Base-by-base conservation (phyloP, 2,888 invertebrate genomes). In the Rotaria magnacalcarata region DNA sequence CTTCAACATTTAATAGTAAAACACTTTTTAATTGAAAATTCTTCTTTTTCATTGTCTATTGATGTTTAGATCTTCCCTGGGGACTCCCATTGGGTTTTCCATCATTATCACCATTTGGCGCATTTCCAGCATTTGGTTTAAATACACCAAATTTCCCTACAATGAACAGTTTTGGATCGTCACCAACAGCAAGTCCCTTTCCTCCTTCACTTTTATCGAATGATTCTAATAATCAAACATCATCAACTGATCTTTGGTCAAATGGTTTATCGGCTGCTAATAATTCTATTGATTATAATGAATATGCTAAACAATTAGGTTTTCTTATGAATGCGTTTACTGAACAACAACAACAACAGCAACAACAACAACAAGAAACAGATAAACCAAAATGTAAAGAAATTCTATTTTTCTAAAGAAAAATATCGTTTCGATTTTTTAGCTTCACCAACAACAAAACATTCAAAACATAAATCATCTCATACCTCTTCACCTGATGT, bases 271-370 rank as follows among this genome's bases (percentile, higher is more conserved):
- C 80, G 4, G 4, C 47, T 0, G n/a, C 43, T 8, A 47, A 21
- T 47, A 80, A 47, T 47, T 2, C 67, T 27, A n/a, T 80, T 21
- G 80, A 80, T 47, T 80, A 80, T 47, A 80, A 80, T 80, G 80
- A 80, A n/a, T 80, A 80, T 80, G 47, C 47, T 47, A 80, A 80
- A 80, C 80, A 80, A 80, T 80, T 80, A 47, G 47, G 47, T 47
- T 80, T 47, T 80, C 47, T 80, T n/a, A 80, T 80, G 80, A 80
- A 80, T 47, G 43, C 47, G n/a, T 80, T 80, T 47, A 80, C 80
- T n/a, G 80, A 80, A 47, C 80, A 80, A n/a, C 47, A 43, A n/a
- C 43, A 75, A 27, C 60, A n/a, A 60, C 60, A n/a, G n/a, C 60
- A 34, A 34, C 34, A 67, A 2, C 34, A 34, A 47, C 80, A 24